These are phyloP conservation scores for Wasmannia auropunctata DNA, from an alignment of 1,140 invertebrate genomes.

Conservation along the genomic window DNA sequence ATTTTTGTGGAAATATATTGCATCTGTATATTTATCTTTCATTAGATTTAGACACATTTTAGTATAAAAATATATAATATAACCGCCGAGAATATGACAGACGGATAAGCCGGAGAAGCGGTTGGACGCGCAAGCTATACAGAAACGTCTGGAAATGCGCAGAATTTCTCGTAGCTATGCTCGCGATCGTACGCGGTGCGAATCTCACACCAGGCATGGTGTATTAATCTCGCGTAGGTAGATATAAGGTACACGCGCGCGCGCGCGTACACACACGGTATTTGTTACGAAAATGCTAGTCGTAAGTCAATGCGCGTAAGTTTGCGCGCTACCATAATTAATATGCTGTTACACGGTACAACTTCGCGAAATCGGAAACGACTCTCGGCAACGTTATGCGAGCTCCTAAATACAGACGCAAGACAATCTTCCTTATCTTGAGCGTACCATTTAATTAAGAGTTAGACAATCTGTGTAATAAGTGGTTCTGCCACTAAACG, in stretches of 20 bases:
- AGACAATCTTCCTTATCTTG: background rate
- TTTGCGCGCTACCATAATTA: conserved; percentile 23
- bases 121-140: background rate
- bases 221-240: conserved; percentile 34
- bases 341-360: conserved; percentile 11
- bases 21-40: background rate
- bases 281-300: conserved; percentile 1
- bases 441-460: conserved; percentile 22
- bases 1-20: background rate
- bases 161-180: conserved; percentile 28
- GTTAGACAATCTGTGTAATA: background rate
- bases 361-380: conserved; percentile 8
- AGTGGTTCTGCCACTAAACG: background rate
- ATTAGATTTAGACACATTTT: background rate
- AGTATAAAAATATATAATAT: background rate
- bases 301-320: conserved; percentile 19
- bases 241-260: background rate
- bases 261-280: background rate
- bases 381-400: background rate
- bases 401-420: background rate
- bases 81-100: no score
- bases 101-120: background rate
- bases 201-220: conserved; percentile 15
- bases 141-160: conserved; percentile 25
- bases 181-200: background rate